Evolutionary conservation across 2,797 vertebrate species (phyloP), one percentile per base, ranked within the genome.

Genomic region (Microhierax caerulescens): DNA sequence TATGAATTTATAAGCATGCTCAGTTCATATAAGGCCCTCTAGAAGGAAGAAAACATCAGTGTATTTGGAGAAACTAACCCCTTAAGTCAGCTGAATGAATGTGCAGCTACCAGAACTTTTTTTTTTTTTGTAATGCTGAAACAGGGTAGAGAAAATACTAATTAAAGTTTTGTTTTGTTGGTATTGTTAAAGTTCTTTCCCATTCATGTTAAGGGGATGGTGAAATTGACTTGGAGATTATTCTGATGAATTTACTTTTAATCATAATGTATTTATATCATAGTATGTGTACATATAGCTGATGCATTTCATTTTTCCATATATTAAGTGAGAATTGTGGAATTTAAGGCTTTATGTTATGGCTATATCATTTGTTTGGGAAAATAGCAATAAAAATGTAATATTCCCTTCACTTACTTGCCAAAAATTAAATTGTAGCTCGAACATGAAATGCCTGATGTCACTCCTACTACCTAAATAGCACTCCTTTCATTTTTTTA

Each of bases 401-500:
- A 48, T n/a, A 28, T 7, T 65, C 37, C 95, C 95, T 96, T 97
- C 97, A 95, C 96, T 97, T 97, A 95, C 93, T 74, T 97, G 93
- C 95, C 94, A 95, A 92, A 91, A 79, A 56, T 73, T 39, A 59
- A 93, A 64, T 50, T 82, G 48, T 64, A 75, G n/a, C 50, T 74
- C 90, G 45, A 67, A 65, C 32, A 14, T 91, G 20, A 79, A 97
- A 92, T 96, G 74, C 61, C 43, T 95, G 70, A 64, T 95, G 96
- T 96, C 92, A 95, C 14, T 97, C 94, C 93, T 87, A 74, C 76
- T 37, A 70, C 93, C 89, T 97, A 86, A 95, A 43, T 68, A 64
- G 90, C 94, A 95, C 70, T 72, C 85, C 94, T 95, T 95, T 96
- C 96, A 85, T 87, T 97, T 97, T 97, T 98, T 97, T 97, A 96